These are phyloP conservation scores for Heterodera carotae DNA, from an alignment of 1,140 invertebrate genomes.

Conservation along the genomic window DNA sequence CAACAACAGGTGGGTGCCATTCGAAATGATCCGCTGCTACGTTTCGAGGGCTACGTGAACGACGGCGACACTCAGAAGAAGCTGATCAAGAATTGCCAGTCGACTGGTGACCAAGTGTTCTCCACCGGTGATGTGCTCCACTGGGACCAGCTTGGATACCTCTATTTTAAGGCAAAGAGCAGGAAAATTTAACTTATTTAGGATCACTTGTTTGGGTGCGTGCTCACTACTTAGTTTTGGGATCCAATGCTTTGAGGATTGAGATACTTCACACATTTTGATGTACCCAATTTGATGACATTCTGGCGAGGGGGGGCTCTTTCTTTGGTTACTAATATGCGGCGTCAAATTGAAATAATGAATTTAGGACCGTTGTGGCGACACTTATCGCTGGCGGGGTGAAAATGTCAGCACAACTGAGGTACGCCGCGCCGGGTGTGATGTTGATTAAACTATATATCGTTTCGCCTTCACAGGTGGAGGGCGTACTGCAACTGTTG, in stretches of 20 bases:
- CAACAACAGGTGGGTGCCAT: slow-evolving; percentile 81
- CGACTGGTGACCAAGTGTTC: slow-evolving; percentile 84
- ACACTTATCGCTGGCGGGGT: slow-evolving; percentile 88
- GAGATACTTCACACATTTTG: no score
- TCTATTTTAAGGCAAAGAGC: slow-evolving; percentile 87
- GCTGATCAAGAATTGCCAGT: slow-evolving; percentile 82
- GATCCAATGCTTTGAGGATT: no score
- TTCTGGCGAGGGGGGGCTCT: no score
- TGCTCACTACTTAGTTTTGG: no score
- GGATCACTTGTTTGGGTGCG: no score
- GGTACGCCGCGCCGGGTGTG: no score
- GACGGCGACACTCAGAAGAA: slow-evolving; percentile 88
- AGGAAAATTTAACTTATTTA: neutral
- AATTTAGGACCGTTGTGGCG: slow-evolving; percentile 82
- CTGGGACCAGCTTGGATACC: slow-evolving; percentile 86
- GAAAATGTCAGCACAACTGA: slow-evolving; percentile 98
- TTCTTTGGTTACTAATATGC: no score
- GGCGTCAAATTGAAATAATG: no score
- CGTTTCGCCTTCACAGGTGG: neutral
- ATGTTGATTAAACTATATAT: no score
- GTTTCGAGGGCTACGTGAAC: slow-evolving; percentile 81
- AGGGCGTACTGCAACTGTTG: slow-evolving; percentile 64
- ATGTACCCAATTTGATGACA: no score
- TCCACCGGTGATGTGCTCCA: slow-evolving; percentile 78
- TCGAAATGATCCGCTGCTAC: slow-evolving; percentile 70